Base-by-base conservation (phyloP, 2,113 vertebrate species). In the Columbina picui region DNA sequence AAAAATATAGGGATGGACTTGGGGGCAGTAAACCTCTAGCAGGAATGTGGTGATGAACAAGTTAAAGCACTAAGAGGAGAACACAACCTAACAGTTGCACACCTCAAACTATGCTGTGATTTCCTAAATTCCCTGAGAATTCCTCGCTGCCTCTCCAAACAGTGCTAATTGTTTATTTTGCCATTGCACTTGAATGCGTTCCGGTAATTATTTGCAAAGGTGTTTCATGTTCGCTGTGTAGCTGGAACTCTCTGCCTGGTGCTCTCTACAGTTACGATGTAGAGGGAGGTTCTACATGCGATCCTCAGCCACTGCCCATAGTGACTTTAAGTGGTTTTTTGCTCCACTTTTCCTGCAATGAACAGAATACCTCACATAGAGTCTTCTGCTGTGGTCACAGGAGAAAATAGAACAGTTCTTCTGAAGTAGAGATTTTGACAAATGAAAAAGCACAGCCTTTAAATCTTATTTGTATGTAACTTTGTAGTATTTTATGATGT, bases 91-190 rank as follows among this genome's bases (percentile, higher is more conserved):
- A 59, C 64, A 57, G 26, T 43, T 91, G 32, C 69, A 47, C 18
- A 68, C 20, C 43, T 93, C 81, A 56, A 18, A 87, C 52, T 63
- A 14, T 29, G 22, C 77, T 84, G 53, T 26, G 59, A 3, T 94
- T 84, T 69, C 56, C 65, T 82, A 32, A 92, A 87, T 85, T 91
- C 85, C 75, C 55, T 7, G 67, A 80, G 87, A 89, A 76, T n/a
- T 67, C 49, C 61, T 88, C 30, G 11, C 32, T 59, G 73, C 90
- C 82, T 90, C 64, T 90, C 82, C 76, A 49, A 47, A 50, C 52
- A 74, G 27, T 93, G 90, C 56, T 55, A 87, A 41, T 75, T 83
- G 50, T 80, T 95, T 94, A 67, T 89, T 93, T 94, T 81, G 87
- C 73, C 73, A 59, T 84, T 91, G 77, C 50, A 49, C n/a, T 89